A percentile compares a stretch with the other conserved stretches of the same genome.
These are phyloP conservation scores for Cremastobaeus sp. DNA, from an alignment of 2,888 invertebrate genomes.

Conservation along the genomic window DNA sequence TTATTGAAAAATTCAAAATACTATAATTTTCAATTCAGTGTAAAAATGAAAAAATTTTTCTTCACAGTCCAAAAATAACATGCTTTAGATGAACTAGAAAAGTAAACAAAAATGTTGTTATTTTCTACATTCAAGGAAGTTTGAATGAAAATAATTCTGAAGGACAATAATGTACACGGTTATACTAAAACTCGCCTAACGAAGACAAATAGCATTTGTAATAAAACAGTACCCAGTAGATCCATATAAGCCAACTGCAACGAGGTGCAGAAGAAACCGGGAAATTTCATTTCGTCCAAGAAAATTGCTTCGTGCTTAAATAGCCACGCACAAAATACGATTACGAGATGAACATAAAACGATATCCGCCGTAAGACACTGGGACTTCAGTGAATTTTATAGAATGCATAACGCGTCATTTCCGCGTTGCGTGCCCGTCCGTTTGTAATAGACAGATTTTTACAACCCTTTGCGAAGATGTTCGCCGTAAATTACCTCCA, in stretches of 20 bases:
- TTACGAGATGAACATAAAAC: conserved; percentile 61
- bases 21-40: too few species aligned
- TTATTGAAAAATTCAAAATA: too few species aligned
- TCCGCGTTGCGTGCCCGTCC: too few species aligned
- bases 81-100: conserved; percentile 29
- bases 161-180: conserved; percentile 34
- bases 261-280: conserved; percentile 55
- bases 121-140: conserved; percentile 17
- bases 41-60: too few species aligned
- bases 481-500: conserved; percentile 15
- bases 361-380: conserved; percentile 25
- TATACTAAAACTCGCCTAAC: conserved; percentile 56
- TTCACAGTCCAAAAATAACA: too few species aligned
- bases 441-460: conserved; percentile 16
- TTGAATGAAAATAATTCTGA: conserved; percentile 52
- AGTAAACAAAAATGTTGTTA: too few species aligned
- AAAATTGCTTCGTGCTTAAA: conserved; percentile 60
- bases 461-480: neutral
- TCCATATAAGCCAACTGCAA: conserved; percentile 52
- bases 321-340: conserved; percentile 61
- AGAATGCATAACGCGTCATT: conserved; percentile 8
- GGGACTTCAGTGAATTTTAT: conserved; percentile 16
- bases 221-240: conserved; percentile 52
- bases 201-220: conserved; percentile 63
- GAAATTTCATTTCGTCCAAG: conserved; percentile 54